Conservation (phyloP, 2,113 vertebrate species). For the Gadus chalcogrammus region DNA sequence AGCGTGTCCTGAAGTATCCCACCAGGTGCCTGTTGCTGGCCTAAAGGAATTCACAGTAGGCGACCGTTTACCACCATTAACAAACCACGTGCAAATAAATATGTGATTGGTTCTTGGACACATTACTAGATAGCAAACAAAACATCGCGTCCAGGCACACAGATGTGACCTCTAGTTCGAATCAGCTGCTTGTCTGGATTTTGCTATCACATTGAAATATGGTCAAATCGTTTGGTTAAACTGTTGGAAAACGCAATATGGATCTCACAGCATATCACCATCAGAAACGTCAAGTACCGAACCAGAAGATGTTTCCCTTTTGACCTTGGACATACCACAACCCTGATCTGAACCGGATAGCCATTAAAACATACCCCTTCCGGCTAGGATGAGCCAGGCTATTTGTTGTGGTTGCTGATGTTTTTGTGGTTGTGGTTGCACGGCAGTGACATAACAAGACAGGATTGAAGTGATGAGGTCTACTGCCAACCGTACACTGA, state of each 20-base stretch:
- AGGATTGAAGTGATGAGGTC: conserved; percentile 16
- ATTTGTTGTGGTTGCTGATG: too few species aligned
- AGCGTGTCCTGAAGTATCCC: conserved; percentile 31
- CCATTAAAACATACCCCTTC: background rate
- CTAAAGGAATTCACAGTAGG: conserved; percentile 32
- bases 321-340: background rate
- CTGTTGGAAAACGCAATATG: too few species aligned
- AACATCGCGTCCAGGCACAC: too few species aligned
- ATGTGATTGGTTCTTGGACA: background rate
- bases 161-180: too few species aligned
- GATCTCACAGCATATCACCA: too few species aligned
- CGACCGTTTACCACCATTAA: conserved; percentile 6
- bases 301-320: background rate
- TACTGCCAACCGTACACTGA: background rate
- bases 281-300: too few species aligned
- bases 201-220: too few species aligned
- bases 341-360: background rate
- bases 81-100: background rate
- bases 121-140: too few species aligned
- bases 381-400: background rate
- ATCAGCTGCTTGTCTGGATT: too few species aligned
- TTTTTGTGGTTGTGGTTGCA: too few species aligned
- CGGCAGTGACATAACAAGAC: conserved; percentile 5
- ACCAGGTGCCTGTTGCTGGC: conserved; percentile 34
- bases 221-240: too few species aligned